Base-by-base conservation (phyloP, 2,113 vertebrate species). In the Platysternon megacephalum region DNA sequence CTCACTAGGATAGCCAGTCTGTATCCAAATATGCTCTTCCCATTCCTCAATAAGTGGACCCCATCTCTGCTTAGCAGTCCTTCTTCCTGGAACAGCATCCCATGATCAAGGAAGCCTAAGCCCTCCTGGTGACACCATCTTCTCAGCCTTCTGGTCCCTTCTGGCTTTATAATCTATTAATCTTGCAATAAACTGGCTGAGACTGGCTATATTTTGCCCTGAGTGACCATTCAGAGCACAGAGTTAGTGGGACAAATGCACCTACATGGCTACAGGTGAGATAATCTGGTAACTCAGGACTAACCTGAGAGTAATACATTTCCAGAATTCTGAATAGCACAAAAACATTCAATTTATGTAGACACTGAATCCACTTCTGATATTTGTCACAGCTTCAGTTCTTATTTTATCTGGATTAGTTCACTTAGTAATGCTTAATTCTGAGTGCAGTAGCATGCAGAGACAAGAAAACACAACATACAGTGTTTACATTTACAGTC, bases 401-500 rank as follows among this genome's bases (percentile, higher is more conserved):
- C 78, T 79, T n/a, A 29, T 92, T 39, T 83, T 28, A 83, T 11
- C 48, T 78, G 74, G 35, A 46, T 56, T 89, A n/a, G 7, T 93
- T 95, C 91, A 89, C 81, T 56, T 86, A 94, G 87, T n/a, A 85
- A 53, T 16, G 14, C 55, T 44, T 51, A 94, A 74, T 81, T 39
- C 74, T 94, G 78, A 88, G 19, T 92, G 46, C 19, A 82, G 22
- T 49, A 89, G 13, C 65, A 52, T 83, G 84, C 81, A 88, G 89
- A 81, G 74, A 87, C 93, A 90, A 90, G 79, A 21, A 91, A 93
- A 95, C 0, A 0, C 72, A 94, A 53, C 49, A 10, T 11, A 19
- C 11, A 55, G 17, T 87, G 87, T 89, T 97, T 92, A 91, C 61
- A 83, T 87, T 91, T 91, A n/a, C 46, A 82, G 53, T 86, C 35